Evolutionary conservation across 1,140 invertebrate species (phyloP).

Genomic region (Papilio polytes): DNA sequence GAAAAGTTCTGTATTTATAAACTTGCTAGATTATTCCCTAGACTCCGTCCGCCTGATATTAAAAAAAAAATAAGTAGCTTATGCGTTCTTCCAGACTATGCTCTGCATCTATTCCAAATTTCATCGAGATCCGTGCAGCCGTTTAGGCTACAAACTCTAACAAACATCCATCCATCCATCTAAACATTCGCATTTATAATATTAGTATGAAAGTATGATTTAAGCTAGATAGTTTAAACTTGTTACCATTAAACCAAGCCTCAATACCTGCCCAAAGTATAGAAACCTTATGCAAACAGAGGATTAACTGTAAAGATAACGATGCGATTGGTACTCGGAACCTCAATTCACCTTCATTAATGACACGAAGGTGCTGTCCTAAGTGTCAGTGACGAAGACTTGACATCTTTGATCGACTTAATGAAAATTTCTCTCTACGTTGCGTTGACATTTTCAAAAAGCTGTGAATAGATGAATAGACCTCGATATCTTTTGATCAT

Average conservation of each 20-base stretch:
- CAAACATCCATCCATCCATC: no score
- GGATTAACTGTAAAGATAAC: conserved; percentile 4
- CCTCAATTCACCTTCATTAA: conserved; percentile 14
- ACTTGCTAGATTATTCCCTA: no score
- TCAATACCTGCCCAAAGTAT: background rate
- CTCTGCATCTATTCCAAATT: no score
- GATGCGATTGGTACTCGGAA: background rate
- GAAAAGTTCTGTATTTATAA: background rate
- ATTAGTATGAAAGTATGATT: no score
- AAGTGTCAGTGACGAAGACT: background rate
- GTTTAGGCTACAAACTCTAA: no score
- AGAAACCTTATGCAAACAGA: background rate
- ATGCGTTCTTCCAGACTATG: no score
- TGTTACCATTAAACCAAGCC: background rate
- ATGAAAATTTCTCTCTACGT: background rate
- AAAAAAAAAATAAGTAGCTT: no score
- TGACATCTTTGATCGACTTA: background rate
- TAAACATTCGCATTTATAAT: no score
- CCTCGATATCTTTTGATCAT: background rate
- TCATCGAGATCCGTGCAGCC: no score
- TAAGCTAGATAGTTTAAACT: background rate
- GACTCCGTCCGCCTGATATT: no score
- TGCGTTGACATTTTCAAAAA: background rate
- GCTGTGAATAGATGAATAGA: background rate
- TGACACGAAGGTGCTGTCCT: background rate